Evolutionary conservation across 2,888 invertebrate genomes (phyloP).

Genomic region (Balanococcus diminutus): DNA sequence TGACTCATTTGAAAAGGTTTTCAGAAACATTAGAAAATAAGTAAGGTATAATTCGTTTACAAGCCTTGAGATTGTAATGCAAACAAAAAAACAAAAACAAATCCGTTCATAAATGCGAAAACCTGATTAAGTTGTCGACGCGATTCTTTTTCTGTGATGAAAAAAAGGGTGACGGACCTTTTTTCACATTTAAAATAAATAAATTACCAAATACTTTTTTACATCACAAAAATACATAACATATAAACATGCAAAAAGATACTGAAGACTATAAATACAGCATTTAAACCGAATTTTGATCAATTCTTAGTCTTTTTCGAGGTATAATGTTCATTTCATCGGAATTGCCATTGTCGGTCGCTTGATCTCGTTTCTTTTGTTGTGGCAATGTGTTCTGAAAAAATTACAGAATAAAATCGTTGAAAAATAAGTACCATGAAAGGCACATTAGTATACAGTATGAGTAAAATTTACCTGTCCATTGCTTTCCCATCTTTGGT

Average conservation of each 20-base stretch:
- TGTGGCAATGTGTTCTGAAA: neutral
- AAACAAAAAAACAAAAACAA: neutral
- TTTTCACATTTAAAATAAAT: neutral
- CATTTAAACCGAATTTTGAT: neutral
- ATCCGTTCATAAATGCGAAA: neutral
- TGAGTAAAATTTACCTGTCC: constrained; percentile 59
- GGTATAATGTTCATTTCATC: constrained; percentile 44
- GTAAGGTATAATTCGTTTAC: neutral
- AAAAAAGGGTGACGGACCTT: neutral
- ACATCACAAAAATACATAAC: neutral
- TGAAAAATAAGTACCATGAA: neutral
- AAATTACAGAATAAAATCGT: neutral
- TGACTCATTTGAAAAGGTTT: neutral
- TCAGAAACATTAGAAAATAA: neutral
- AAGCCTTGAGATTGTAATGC: neutral
- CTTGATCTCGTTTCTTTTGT: constrained; percentile 50
- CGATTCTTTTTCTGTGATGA: neutral
- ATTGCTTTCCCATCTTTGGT: constrained; percentile 96
- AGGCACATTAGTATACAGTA: neutral
- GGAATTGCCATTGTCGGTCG: neutral
- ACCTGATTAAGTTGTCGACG: neutral
- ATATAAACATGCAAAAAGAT: constrained; percentile 8
- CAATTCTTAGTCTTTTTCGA: constrained; percentile 36
- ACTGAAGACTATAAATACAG: neutral
- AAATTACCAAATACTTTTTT: constrained; percentile 1